Conservation (phyloP, 1,140 invertebrate species). For the Drosophila fuyamai region DNA sequence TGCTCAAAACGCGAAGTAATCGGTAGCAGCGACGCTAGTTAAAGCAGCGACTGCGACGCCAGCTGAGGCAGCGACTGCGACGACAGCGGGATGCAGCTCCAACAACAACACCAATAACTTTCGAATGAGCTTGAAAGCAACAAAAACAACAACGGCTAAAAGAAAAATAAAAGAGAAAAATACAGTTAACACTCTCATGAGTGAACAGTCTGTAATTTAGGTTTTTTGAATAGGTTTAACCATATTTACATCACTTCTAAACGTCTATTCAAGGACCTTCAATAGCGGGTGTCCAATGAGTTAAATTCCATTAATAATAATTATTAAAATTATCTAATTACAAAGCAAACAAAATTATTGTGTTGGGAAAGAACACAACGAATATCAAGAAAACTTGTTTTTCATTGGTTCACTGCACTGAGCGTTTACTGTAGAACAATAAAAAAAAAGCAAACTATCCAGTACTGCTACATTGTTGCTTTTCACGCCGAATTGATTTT, state of each 20-base stretch:
- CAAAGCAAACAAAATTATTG: too few species aligned
- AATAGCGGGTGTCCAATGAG: too few species aligned
- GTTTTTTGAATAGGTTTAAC: too few species aligned
- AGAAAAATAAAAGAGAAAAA: slow-evolving; percentile 7
- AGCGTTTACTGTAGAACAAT: neutral
- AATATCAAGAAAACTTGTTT: too few species aligned
- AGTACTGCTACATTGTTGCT: slow-evolving; percentile 45
- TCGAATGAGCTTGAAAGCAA: slow-evolving; percentile 73
- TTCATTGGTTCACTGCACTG: neutral
- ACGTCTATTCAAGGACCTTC: neutral
- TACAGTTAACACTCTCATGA: neutral
- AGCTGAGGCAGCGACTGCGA: slow-evolving; percentile 7
- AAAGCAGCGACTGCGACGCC: slow-evolving; percentile 22
- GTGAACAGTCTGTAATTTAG: neutral
- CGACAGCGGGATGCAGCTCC: slow-evolving; percentile 56
- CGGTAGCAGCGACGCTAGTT: slow-evolving; percentile 28
- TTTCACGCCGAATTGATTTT: slow-evolving; percentile 80
- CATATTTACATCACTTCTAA: neutral
- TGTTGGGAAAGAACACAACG: too few species aligned
- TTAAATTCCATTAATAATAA: too few species aligned
- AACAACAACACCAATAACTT: slow-evolving; percentile 60
- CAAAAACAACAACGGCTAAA: slow-evolving; percentile 7
- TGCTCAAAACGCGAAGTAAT: neutral
- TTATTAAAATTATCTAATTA: too few species aligned
- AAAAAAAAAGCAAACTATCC: slow-evolving; percentile 9